Evolutionary conservation across 37 sponge, comb jelly and placozoan genomes (phyloP).

Genomic region (Petrosia ficiformis): DNA sequence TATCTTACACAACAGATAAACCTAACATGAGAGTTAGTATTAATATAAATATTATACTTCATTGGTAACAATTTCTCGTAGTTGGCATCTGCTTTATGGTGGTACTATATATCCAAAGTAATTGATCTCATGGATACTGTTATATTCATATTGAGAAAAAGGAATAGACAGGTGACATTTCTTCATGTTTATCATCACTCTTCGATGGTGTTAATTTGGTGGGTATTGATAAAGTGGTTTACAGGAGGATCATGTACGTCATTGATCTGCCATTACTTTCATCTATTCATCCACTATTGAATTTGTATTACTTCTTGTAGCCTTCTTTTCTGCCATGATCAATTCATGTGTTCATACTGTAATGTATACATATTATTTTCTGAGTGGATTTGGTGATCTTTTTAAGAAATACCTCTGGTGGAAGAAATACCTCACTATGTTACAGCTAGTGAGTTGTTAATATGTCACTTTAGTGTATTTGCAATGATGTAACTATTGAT

Average conservation of each 20-base stretch:
- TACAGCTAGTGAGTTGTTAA: constrained; percentile 57
- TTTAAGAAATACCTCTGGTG: constrained; percentile 71
- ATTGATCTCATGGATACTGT: constrained; percentile 71
- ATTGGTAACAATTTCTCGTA: too few species aligned
- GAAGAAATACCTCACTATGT: constrained; percentile 77
- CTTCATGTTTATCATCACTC: constrained; percentile 83
- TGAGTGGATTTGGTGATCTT: constrained; percentile 33
- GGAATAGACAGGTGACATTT: constrained; percentile 70
- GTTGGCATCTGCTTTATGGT: constrained; percentile 64
- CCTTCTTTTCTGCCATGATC: constrained; percentile 53
- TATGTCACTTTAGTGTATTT: background rate
- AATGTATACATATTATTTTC: constrained; percentile 77
- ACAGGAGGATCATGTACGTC: constrained; percentile 68
- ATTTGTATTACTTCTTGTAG: constrained; percentile 32
- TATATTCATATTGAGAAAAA: constrained; percentile 79
- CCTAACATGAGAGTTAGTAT: too few species aligned
- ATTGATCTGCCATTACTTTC: too few species aligned
- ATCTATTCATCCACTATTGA: too few species aligned
- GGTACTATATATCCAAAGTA: constrained; percentile 72
- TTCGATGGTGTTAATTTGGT: constrained; percentile 67
- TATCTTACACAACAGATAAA: constrained; percentile 49
- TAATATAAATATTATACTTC: too few species aligned
- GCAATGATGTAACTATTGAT: background rate
- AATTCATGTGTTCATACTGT: constrained; percentile 61
- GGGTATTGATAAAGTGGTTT: constrained; percentile 71